phyloP scores from a whole-genome alignment of 2,888 invertebrate genomes.

The Dicyrtomina minuta region DNA sequence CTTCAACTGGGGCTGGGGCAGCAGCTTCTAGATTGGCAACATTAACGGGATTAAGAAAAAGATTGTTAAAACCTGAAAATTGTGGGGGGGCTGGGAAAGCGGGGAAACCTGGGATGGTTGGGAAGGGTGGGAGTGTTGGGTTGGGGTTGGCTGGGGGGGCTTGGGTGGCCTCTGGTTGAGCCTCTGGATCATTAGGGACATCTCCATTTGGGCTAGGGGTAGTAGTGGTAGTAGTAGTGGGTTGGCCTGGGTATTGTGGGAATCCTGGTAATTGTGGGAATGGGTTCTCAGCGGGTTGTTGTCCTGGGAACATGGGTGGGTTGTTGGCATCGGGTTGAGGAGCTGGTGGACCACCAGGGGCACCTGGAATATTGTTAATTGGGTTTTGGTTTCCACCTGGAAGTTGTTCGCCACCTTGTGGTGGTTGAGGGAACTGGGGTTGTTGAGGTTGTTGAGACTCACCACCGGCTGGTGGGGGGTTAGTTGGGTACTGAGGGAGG shows the following conservation, averaged over 20 bases:
- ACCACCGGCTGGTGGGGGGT: neutral
- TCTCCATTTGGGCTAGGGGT: neutral
- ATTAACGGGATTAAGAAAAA: neutral
- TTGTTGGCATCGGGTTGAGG: slow-evolving; percentile 4
- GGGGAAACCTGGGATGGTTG: slow-evolving; percentile 23
- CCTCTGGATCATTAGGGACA: slow-evolving; percentile 5
- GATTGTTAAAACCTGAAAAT: neutral
- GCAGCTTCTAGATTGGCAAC: neutral
- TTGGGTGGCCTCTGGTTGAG: neutral
- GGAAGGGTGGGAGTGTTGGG: slow-evolving; percentile 17
- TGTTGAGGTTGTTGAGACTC: neutral
- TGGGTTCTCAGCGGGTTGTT: neutral
- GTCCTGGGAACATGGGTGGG: slow-evolving; percentile 14
- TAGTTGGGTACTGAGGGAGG: neutral
- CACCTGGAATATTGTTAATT: slow-evolving; percentile 3
- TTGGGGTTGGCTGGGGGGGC: neutral
- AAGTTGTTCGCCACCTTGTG: neutral
- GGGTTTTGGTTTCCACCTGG: neutral
- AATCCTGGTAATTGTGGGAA: neutral
- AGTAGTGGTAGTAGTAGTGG: slow-evolving; percentile 1
- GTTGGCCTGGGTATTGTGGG: slow-evolving; percentile 2
- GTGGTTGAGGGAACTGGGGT: neutral
- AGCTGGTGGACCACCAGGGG: slow-evolving; percentile 19
- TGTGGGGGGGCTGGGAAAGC: slow-evolving; percentile 4
- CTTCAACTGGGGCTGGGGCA: slow-evolving; percentile 17